Conservation (phyloP, 1,140 invertebrate species). For the Tigriopus japonicus region DNA sequence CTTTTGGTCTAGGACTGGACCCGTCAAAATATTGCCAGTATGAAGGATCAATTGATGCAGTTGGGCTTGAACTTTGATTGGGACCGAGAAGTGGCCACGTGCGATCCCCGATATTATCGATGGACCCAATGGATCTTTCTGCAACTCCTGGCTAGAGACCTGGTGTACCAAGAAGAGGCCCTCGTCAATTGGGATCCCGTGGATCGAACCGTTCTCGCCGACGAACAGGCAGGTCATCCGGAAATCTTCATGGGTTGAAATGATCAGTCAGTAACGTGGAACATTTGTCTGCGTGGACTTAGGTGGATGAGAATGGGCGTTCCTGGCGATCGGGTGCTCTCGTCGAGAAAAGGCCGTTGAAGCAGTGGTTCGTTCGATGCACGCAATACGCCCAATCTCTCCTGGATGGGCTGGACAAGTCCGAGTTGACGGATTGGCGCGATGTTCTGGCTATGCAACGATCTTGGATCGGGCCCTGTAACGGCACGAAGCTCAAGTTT, state of each 20-base stretch:
- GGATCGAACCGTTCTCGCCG: slow-evolving; percentile 87
- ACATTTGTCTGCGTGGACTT: no score
- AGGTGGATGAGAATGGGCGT: slow-evolving; percentile 63
- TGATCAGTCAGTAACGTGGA: no score
- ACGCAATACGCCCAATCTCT: slow-evolving; percentile 45
- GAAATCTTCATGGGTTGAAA: no score
- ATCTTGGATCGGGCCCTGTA: slow-evolving; percentile 87
- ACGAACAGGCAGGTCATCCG: slow-evolving; percentile 55
- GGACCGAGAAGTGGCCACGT: slow-evolving; percentile 63
- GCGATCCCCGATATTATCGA: slow-evolving; percentile 52
- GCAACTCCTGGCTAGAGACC: slow-evolving; percentile 59
- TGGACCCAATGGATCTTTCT: slow-evolving; percentile 95
- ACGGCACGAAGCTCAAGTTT: slow-evolving; percentile 32
- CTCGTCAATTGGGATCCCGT: slow-evolving; percentile 97
- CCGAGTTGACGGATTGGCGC: slow-evolving; percentile 33
- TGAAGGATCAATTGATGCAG: slow-evolving; percentile 65
- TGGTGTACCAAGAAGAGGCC: slow-evolving; percentile 70
- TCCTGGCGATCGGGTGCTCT: slow-evolving; percentile 93
- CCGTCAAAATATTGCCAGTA: slow-evolving; percentile 60
- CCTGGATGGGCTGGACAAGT: slow-evolving; percentile 20
- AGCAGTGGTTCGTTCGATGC: slow-evolving; percentile 90
- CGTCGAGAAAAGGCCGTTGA: slow-evolving; percentile 70
- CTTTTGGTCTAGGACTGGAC: slow-evolving; percentile 47
- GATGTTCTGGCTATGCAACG: slow-evolving; percentile 77
- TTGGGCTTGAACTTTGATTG: slow-evolving; percentile 84